Base-by-base conservation (phyloP, 2,888 invertebrate species). In the Lepeophtheirus nordmannii region DNA sequence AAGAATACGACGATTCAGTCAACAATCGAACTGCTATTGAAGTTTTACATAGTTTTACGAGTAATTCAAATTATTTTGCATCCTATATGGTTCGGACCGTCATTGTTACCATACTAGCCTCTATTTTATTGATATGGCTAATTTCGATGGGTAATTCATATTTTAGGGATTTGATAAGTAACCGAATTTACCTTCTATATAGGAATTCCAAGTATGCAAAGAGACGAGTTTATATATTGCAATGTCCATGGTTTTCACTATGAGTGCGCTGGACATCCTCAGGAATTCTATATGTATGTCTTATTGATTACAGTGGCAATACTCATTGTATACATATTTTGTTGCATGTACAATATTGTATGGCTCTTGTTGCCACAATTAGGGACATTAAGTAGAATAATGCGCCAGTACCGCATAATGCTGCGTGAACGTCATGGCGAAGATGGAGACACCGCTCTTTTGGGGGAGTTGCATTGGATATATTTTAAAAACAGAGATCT, bases 271-370 rank as follows among this genome's bases (percentile, higher is more conserved):
- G 64, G 64, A 1, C 57, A 53, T 37, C 64, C 64, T 14, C 56
- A 53, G 22, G 17, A 64, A 20, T 64, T 64, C 38, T 64, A 64
- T 41, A 22, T 64, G 53, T 64, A 64, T 38, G 57, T 56, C 57
- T 11, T 56, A 14, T 22, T 14, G 12, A 17, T 62, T 41, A 39
- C 40, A 1, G 39, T 62, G 17, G 40, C 23, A 20, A 17, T 62
- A 20, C 38, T 62, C n/a, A 22, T 20, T 3, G 20, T 17, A 10
- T 62, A 62, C 41, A 39, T 39, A n/a, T 40, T 62, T 2, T 62
- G 62, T 23, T 62, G 62, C 8, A 10, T 41, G 1, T 62, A 20
- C 40, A 62, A 62, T 17, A n/a, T 62, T 10, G 20, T 62, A 10
- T 62, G 62, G 62, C 40, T 62, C 38, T 17, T 39, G n/a, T n/a